Percentiles rank a stretch among this genome's conserved stretches.
These are phyloP conservation scores for Grapholita molesta DNA, from an alignment of 1,140 invertebrate species.

Conservation along the genomic window DNA sequence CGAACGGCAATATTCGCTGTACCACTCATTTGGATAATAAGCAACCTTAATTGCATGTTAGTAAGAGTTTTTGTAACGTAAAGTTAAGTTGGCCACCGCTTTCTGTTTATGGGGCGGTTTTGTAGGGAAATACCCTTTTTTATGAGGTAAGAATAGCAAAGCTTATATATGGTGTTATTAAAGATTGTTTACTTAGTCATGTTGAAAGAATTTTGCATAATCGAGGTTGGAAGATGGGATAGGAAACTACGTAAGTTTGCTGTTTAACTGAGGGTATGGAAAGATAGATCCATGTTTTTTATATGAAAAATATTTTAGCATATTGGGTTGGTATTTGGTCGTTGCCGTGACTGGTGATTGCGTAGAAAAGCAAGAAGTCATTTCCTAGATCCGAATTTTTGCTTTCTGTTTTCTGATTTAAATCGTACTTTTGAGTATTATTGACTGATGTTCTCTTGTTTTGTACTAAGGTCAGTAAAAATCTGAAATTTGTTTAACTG, in stretches of 20 bases:
- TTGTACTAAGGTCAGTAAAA: too few species aligned
- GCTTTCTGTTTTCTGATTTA: too few species aligned
- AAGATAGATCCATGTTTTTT: too few species aligned
- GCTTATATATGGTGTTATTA: conserved; percentile 66
- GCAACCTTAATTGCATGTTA: conserved; percentile 22
- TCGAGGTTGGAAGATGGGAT: neutral
- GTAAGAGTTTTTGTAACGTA: conserved; percentile 25
- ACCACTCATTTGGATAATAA: conserved; percentile 21
- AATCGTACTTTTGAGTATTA: too few species aligned
- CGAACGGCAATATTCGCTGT: conserved; percentile 24
- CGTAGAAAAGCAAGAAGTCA: too few species aligned
- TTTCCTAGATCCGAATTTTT: too few species aligned
- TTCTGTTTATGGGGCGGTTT: conserved; percentile 68
- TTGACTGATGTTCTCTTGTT: too few species aligned
- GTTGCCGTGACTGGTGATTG: too few species aligned
- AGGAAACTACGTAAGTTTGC: neutral
- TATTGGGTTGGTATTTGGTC: too few species aligned
- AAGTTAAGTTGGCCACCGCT: conserved; percentile 26
- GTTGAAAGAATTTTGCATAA: conserved; percentile 19
- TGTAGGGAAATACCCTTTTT: conserved; percentile 72
- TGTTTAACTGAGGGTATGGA: too few species aligned
- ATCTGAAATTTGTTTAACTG: too few species aligned
- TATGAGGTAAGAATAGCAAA: conserved; percentile 65
- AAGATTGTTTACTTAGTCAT: conserved; percentile 58
- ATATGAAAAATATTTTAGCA: too few species aligned